Conservation (phyloP, 2,888 invertebrate species). For the Parnassius glacialis region DNA sequence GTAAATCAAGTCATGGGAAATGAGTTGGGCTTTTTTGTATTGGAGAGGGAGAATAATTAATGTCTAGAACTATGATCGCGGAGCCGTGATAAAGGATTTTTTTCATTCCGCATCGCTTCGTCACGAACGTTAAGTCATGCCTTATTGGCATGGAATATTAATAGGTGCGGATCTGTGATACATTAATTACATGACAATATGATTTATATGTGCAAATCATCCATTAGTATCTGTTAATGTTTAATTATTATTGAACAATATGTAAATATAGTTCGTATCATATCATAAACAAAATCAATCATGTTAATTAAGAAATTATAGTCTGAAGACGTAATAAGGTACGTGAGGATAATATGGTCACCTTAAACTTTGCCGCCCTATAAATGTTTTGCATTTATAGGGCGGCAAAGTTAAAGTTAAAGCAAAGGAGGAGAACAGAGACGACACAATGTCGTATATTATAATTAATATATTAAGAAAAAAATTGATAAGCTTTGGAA, state of each 20-base stretch:
- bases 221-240: neutral
- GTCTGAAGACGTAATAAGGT: too few relatives aligned
- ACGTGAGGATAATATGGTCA: too few relatives aligned
- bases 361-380: too few relatives aligned
- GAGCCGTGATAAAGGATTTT: slow-evolving; percentile 57
- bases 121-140: slow-evolving; percentile 19
- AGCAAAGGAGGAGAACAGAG: too few relatives aligned
- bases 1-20: slow-evolving; percentile 74
- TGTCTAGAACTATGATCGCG: slow-evolving; percentile 50
- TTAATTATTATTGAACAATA: neutral
- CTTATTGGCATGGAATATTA: slow-evolving; percentile 16
- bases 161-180: slow-evolving; percentile 20
- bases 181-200: slow-evolving; percentile 18
- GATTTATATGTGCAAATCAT: slow-evolving; percentile 7
- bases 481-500: too few relatives aligned
- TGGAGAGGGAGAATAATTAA: slow-evolving; percentile 52
- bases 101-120: slow-evolving; percentile 53
- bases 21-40: slow-evolving; percentile 61
- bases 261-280: too few relatives aligned
- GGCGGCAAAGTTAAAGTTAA: too few relatives aligned
- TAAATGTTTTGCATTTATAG: too few relatives aligned
- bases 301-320: too few relatives aligned
- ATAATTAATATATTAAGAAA: too few relatives aligned
- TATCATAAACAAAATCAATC: too few relatives aligned
- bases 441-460: too few relatives aligned